Evolutionary conservation across 2,113 vertebrate genomes (phyloP).

Genomic region (Laticauda colubrina): DNA sequence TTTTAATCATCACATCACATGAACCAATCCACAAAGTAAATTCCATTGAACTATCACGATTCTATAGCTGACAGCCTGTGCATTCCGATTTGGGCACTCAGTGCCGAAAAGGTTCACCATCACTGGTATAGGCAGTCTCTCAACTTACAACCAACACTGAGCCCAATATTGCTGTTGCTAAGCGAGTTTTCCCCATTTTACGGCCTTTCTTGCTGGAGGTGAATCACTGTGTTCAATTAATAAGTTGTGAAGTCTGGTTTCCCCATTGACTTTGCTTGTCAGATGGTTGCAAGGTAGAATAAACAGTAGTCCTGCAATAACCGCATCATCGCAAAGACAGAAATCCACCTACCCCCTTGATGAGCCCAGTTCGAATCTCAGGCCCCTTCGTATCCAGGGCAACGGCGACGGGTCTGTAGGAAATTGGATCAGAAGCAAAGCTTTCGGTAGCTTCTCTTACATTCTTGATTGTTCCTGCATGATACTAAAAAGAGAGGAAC

Average conservation of each 20-base stretch:
- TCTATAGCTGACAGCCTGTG: no score
- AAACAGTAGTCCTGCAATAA: accelerated
- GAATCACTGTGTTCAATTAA: neutral
- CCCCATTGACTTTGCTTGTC: neutral
- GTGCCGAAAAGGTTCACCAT: no score
- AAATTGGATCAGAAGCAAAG: constrained; percentile 83
- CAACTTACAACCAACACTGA: neutral
- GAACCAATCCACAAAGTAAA: no score
- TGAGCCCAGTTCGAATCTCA: constrained; percentile 96
- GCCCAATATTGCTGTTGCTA: neutral
- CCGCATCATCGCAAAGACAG: neutral
- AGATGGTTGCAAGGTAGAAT: neutral
- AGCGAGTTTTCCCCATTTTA: neutral
- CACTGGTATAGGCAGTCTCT: neutral
- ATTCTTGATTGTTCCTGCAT: constrained; percentile 93
- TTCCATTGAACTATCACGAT: no score
- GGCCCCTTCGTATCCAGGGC: constrained; percentile 98
- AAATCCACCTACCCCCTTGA: constrained; percentile 86
- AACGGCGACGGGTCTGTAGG: constrained; percentile 91
- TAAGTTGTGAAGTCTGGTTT: no score
- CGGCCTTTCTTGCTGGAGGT: neutral
- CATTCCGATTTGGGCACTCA: no score
- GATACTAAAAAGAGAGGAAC: constrained; percentile 76
- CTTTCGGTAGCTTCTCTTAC: constrained; percentile 89
- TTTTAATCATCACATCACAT: no score